Percentiles rank a stretch among this genome's conserved stretches.
Evolutionary conservation across 2,797 vertebrate genomes (phyloP).

Genomic region (Dryobates pubescens): DNA sequence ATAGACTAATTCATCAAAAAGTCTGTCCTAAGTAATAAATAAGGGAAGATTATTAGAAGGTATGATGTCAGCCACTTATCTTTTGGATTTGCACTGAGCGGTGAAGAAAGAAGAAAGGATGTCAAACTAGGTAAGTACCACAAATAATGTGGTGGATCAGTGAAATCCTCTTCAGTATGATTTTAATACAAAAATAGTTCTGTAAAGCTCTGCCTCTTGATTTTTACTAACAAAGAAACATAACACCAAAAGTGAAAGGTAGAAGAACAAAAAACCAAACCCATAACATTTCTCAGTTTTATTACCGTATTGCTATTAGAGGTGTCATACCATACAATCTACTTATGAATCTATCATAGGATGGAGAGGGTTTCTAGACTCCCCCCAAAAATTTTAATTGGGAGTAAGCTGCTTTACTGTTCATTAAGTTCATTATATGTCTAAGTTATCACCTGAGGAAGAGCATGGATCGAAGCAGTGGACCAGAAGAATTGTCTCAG

Average conservation of each 20-base stretch:
- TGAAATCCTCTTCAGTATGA: not conserved
- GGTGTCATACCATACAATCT: not conserved
- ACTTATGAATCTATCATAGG: not conserved
- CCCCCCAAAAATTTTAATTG: not conserved
- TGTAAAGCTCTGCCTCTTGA: not conserved
- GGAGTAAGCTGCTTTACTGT: not conserved
- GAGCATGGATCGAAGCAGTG: not conserved
- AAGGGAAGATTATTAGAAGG: constrained; percentile 22
- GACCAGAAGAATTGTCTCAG: not conserved
- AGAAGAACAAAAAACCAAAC: not conserved
- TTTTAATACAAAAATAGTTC: not conserved
- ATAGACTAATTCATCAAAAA: constrained; percentile 6
- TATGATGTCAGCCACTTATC: constrained; percentile 47
- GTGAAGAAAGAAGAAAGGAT: constrained; percentile 16
- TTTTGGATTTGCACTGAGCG: constrained; percentile 18
- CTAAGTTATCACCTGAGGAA: not conserved
- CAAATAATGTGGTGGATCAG: not conserved
- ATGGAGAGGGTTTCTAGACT: not conserved
- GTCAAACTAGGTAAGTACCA: not conserved
- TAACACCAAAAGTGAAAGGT: not conserved
- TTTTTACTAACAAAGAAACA: not conserved
- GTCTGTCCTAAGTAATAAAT: constrained; percentile 28
- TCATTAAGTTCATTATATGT: not conserved
- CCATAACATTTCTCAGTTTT: not conserved
- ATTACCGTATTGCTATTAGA: constrained; percentile 2